Evolutionary conservation across 2,888 invertebrate genomes (phyloP), one percentile per base, ranked within the genome.

Genomic region (Microdon myrmicae): DNA sequence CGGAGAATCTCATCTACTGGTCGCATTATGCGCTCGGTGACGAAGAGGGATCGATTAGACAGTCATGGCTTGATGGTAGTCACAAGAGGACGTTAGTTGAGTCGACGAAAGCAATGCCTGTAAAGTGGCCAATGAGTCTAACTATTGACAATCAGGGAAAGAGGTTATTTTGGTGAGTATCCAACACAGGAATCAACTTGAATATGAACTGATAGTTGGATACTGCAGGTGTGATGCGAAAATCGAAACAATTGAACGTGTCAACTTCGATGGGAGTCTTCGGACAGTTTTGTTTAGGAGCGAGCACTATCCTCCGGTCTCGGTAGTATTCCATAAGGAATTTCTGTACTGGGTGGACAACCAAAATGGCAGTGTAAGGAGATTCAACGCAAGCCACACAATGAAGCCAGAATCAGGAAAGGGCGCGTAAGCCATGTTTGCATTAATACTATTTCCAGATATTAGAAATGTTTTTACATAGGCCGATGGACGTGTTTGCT

Each of bases 1-100:
- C 81, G 58, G 81, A 83, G 56, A 90, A 92, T 80, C 73, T 82
- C 19, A 86, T 93, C 84, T 93, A 87, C 81, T 93, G 90, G 90
- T 82, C 87, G 1, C 86, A 87, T 74, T 92, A 90, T 89, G 82
- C 83, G 14, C 78, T 67, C 3, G 61, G 68, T 2, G 71, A 71
- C 8, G 70, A 68, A 7, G 75, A 76, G 9, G 87, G 87, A 5
- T 84, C 84, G 67, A 85, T 92, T 68, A 87, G 88, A 75, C 81
- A 83, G 29, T 87, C 90, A 13, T 84, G 84, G 82, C 87, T 92
- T 88, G 90, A 92, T 79, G 93, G 92, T 7, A 79, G 82, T 1
- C 81, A 84, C 70, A 82, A 85, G 38, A 82, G 82, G 71, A 74
- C 80, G 43, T 82, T 90, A 68, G 77, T 88, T 7, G 78, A 81